Conservation (phyloP, 2,888 invertebrate species). For the Leuctra nigra region DNA sequence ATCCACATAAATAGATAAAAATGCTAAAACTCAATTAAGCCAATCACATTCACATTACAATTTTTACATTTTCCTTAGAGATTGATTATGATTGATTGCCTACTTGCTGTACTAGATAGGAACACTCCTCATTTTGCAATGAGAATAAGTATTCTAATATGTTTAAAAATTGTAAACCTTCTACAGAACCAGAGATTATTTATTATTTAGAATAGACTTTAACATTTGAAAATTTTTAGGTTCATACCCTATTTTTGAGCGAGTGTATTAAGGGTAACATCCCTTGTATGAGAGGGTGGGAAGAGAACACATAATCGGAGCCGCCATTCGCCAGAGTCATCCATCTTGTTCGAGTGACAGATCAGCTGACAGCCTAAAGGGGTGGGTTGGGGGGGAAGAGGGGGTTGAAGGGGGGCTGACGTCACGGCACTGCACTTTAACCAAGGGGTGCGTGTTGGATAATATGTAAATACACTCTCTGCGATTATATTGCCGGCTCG, state of each 20-base stretch:
- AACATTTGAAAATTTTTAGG: not conserved
- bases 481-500: not conserved
- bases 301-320: slow-evolving; percentile 15
- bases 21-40: too few relatives aligned
- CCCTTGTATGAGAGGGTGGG: slow-evolving; percentile 15
- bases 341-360: slow-evolving; percentile 51
- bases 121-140: too few relatives aligned
- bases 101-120: too few relatives aligned
- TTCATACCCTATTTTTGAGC: slow-evolving; percentile 7
- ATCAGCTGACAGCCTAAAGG: slow-evolving; percentile 23
- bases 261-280: slow-evolving; percentile 13
- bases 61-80: too few relatives aligned
- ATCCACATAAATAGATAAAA: too few relatives aligned
- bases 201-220: too few relatives aligned
- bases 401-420: slow-evolving; percentile 2
- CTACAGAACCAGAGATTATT: too few relatives aligned
- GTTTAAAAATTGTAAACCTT: too few relatives aligned
- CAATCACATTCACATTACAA: too few relatives aligned
- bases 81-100: too few relatives aligned
- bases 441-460: not conserved
- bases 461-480: slow-evolving; percentile 13
- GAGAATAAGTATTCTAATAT: too few relatives aligned
- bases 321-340: slow-evolving; percentile 40
- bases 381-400: not conserved
- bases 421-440: slow-evolving; percentile 9